Conservation (phyloP, 2,888 invertebrate species). For the Fissipunctia ypsillon region DNA sequence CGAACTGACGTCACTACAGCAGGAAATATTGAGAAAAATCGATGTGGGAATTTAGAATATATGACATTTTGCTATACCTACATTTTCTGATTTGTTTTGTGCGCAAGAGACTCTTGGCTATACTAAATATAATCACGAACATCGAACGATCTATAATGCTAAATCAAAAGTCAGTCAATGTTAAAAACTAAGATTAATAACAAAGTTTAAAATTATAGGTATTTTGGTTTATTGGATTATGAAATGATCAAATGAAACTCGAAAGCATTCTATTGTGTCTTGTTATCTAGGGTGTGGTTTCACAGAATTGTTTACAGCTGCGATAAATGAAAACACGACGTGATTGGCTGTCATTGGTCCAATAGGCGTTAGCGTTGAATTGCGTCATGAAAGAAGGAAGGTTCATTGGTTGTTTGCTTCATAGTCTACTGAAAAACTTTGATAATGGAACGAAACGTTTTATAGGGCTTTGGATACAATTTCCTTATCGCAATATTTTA, state of each 20-base stretch:
- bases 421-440: background rate
- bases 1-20: conserved; percentile 26
- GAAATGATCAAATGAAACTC: background rate
- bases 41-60: conserved; percentile 46
- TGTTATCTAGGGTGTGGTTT: conserved; percentile 30
- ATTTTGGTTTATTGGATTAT: no score
- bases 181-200: background rate
- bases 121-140: background rate
- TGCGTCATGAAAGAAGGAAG: background rate
- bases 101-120: background rate
- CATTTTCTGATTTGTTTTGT: background rate
- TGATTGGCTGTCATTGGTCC: conserved; percentile 34
- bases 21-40: conserved; percentile 44
- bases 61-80: background rate
- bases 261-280: background rate
- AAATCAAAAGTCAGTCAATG: background rate
- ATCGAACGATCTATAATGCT: background rate
- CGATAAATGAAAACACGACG: background rate
- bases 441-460: background rate
- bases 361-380: conserved; percentile 12
- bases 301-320: background rate
- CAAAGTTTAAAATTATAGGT: background rate
- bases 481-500: background rate
- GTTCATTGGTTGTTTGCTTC: conserved; percentile 37
- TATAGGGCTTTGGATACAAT: background rate